Base-by-base conservation (phyloP, 2,113 vertebrate species). In the Nipponia nippon region DNA sequence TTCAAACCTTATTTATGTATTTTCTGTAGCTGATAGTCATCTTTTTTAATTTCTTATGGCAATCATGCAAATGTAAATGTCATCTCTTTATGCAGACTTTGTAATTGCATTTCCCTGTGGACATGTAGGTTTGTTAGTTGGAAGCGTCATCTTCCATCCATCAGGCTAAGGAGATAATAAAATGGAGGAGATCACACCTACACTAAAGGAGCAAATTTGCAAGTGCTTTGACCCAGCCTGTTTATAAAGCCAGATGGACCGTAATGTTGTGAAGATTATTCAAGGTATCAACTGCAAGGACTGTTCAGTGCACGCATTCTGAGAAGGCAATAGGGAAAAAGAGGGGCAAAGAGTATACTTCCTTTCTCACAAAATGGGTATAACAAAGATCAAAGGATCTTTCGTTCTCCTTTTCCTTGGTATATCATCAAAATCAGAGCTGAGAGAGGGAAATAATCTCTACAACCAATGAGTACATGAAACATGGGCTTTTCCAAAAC, bases 221-320 rank as follows among this genome's bases (percentile, higher is more conserved):
- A 52, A 65, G 44, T 38, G n/a, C 6, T 83, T 71, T 87, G 58
- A 71, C 32, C 34, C 36, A 76, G 32, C 4, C 18, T 53, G 50
- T 76, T 58, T 81, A 63, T 44, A 58, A 53, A 71, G 16, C 22
- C 58, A 80, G 58, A 27, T 6, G 34, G 25, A 59, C 20, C 12
- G 25, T 46, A 53, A 36, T 2, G 1, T 29, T 2, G 0, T 40
- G 40, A 65, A 50, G 11, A 52, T 84, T 44, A 52, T 21, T 40
- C 34, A 70, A 70, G 8, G 9, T 26, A 44, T 26, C 17, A 49
- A 3, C 9, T 4, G 0, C 40, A 65, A 55, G 36, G 20, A 77
- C 34, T 27, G 44, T 32, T 55, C 46, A 26, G 20, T 44, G 26
- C 49, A 61, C 0, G 0, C 15, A 47, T 6, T 36, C 44, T 38